Conservation (phyloP, 1,140 invertebrate species). For the Bombyx mori region DNA sequence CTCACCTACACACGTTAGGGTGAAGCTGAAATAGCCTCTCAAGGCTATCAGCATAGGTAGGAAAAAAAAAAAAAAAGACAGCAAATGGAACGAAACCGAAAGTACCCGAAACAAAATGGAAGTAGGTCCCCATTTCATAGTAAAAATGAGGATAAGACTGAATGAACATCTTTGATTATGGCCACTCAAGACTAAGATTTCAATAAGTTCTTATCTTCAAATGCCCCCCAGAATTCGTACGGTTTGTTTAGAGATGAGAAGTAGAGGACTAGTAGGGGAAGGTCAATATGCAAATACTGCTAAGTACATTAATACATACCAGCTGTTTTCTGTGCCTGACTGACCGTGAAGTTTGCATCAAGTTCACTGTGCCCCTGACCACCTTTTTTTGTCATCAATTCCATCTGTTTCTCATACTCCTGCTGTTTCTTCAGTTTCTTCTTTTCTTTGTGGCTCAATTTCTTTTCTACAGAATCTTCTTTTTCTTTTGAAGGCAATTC, state of each 20-base stretch:
- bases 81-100: too few relatives aligned
- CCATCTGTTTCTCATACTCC: slow-evolving; percentile 93
- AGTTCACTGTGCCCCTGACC: slow-evolving; percentile 90
- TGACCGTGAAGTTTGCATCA: slow-evolving; percentile 96
- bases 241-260: background rate
- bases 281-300: background rate
- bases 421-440: slow-evolving; percentile 95
- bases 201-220: too few relatives aligned
- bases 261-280: background rate
- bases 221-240: background rate
- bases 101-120: too few relatives aligned
- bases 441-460: slow-evolving; percentile 94
- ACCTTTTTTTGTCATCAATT: slow-evolving; percentile 89
- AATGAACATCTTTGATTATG: too few relatives aligned
- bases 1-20: too few relatives aligned
- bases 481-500: slow-evolving; percentile 24
- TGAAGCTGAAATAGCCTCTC: too few relatives aligned
- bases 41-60: too few relatives aligned
- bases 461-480: slow-evolving; percentile 70
- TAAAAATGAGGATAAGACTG: too few relatives aligned
- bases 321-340: slow-evolving; percentile 90
- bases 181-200: too few relatives aligned
- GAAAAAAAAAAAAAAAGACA: too few relatives aligned
- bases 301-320: slow-evolving; percentile 43
- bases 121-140: too few relatives aligned